Base-by-base conservation (phyloP, 2,888 invertebrate genomes). In the Aphelenchoides bicaudatus region DNA sequence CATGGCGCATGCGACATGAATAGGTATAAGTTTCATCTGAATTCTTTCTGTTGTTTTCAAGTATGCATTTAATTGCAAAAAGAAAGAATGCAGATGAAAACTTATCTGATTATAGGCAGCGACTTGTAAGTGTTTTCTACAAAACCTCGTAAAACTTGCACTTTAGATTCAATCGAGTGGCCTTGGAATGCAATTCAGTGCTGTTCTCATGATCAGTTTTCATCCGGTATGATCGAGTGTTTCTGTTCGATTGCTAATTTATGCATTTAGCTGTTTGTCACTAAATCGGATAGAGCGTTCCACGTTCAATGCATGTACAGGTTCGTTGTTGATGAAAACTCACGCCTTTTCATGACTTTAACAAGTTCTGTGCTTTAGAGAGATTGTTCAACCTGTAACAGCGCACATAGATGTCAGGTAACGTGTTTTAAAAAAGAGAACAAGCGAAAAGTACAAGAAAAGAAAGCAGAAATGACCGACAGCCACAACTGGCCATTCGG, bases 1-100 rank as follows among this genome's bases (percentile, higher is more conserved):
- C 78, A 78, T 43, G 79, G 79, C 1, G 69, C 72, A 0, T 79
- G 79, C 56, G 75, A 79, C 56, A 79, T 79, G 79, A 73, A 78
- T 50, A 39, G 79, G n/a, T n/a, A n/a, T n/a, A n/a, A 39, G n/a
- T n/a, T n/a, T n/a, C n/a, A n/a, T n/a, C n/a, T n/a, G n/a, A n/a
- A n/a, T n/a, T n/a, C n/a, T n/a, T n/a, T n/a, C n/a, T n/a, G n/a
- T n/a, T n/a, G n/a, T n/a, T n/a, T n/a, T n/a, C n/a, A n/a, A n/a
- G n/a, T n/a, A n/a, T n/a, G n/a, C n/a, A n/a, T n/a, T n/a, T n/a
- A n/a, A n/a, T n/a, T n/a, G n/a, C n/a, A n/a, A n/a, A n/a, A n/a
- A n/a, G n/a, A n/a, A n/a, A n/a, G n/a, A 23, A 75, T 77, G 52
- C 58, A 76, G 58, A 74, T 70, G 73, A 72, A 76, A 29, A 19